These are phyloP conservation scores for Mylabris phalerata DNA, from an alignment of 1,140 invertebrate genomes.

Conservation along the genomic window DNA sequence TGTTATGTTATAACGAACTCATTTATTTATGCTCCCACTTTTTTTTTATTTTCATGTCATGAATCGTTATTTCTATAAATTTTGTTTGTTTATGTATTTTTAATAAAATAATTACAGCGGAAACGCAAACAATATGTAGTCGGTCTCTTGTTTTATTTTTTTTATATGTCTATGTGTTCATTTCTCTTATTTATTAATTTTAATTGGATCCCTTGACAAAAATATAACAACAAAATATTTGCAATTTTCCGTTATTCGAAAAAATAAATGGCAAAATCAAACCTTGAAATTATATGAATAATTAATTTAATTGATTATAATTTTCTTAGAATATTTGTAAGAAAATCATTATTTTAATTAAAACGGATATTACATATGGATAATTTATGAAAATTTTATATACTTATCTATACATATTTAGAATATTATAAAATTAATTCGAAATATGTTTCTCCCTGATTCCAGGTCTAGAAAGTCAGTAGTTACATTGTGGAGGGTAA, in stretches of 20 bases:
- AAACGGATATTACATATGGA: too few species aligned
- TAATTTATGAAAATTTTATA: too few species aligned
- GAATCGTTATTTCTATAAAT: constrained; percentile 19
- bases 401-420: too few species aligned
- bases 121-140: constrained; percentile 11
- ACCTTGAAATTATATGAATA: too few species aligned
- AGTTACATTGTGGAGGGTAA: constrained; percentile 13
- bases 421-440: constrained; percentile 5
- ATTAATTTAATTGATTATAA: too few species aligned
- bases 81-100: constrained; percentile 16
- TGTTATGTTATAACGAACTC: constrained; percentile 10
- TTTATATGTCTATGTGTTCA: too few species aligned
- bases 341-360: too few species aligned
- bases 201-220: constrained; percentile 14
- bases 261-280: too few species aligned
- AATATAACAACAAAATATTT: not conserved
- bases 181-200: not conserved
- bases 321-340: too few species aligned
- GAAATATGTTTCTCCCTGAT: not conserved
- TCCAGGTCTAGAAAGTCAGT: constrained; percentile 7
- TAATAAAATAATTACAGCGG: constrained; percentile 15
- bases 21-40: constrained; percentile 6
- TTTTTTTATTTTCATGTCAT: constrained; percentile 11
- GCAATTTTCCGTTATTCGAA: too few species aligned
- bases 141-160: not conserved